These are phyloP conservation scores for Tauraco hartlaubi DNA, from an alignment of 2,797 vertebrate species.

Conservation along the genomic window DNA sequence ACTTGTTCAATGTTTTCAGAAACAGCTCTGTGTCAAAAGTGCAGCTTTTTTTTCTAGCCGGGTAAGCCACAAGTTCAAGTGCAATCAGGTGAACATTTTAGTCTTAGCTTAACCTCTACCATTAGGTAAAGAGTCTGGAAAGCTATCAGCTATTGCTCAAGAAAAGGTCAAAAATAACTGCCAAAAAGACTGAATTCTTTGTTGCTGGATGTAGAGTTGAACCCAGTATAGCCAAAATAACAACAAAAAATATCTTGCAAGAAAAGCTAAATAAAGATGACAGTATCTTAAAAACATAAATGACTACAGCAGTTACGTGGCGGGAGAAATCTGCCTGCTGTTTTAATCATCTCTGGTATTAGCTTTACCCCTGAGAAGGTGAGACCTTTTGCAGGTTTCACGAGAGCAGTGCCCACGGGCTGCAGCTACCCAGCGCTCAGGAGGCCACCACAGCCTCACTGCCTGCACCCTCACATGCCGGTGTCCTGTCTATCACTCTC, in stretches of 20 bases:
- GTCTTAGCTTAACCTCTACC: slow-evolving; percentile 29
- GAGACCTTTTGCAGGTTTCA: neutral
- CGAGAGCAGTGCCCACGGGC: neutral
- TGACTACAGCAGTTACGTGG: neutral
- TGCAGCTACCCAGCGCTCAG: neutral
- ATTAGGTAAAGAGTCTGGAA: slow-evolving; percentile 23
- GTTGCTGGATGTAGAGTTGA: neutral
- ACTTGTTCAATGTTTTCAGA: neutral
- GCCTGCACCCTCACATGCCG: neutral
- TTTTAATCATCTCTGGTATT: neutral
- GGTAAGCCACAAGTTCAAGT: neutral
- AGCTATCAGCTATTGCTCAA: slow-evolving; percentile 14
- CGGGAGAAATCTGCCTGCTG: neutral
- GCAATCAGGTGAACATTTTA: slow-evolving; percentile 32
- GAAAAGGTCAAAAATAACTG: slow-evolving; percentile 51
- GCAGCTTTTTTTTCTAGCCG: neutral
- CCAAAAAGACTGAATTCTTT: neutral
- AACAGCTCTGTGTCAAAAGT: neutral
- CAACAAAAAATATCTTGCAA: neutral
- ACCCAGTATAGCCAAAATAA: neutral
- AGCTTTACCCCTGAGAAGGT: neutral
- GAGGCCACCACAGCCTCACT: neutral
- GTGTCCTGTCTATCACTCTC: accelerated
- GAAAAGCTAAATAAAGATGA: neutral
- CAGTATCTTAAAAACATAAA: neutral